These are phyloP conservation scores for Poecile atricapillus DNA, from an alignment of 2,113 vertebrate species.

Conservation along the genomic window DNA sequence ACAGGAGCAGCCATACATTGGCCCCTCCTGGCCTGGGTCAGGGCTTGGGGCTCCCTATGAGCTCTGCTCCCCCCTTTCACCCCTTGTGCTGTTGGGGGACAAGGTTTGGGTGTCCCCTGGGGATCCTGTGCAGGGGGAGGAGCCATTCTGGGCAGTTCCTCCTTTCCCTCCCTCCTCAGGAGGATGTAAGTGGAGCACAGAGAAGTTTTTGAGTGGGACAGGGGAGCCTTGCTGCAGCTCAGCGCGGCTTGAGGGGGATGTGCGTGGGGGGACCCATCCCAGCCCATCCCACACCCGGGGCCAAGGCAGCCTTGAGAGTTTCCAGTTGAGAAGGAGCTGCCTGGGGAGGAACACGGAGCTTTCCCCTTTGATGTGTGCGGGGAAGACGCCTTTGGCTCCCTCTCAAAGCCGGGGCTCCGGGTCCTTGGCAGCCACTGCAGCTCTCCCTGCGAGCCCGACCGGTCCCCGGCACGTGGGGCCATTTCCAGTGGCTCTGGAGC, in stretches of 20 bases:
- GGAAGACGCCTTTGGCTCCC: constrained; percentile 20
- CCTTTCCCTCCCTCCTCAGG: background rate
- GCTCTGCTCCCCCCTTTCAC: background rate
- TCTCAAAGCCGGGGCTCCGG: background rate
- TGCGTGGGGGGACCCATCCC: background rate
- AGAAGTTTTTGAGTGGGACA: background rate
- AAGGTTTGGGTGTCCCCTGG: background rate
- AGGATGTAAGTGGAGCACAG: background rate
- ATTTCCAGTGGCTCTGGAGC: rapidly evolving
- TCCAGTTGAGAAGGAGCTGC: background rate
- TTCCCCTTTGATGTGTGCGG: constrained; percentile 38
- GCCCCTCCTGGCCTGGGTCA: background rate
- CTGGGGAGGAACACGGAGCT: background rate
- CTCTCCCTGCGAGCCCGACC: background rate
- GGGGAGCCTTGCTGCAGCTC: background rate
- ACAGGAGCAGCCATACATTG: rapidly evolving
- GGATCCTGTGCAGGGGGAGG: background rate
- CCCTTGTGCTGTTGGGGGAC: background rate
- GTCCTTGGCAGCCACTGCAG: background rate
- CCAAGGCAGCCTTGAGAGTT: background rate
- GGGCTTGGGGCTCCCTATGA: background rate
- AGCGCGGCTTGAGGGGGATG: background rate
- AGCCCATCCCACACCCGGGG: background rate
- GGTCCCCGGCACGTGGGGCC: background rate
- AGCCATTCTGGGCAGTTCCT: background rate